Evolutionary conservation across 2,888 invertebrate genomes (phyloP), one percentile per base, ranked within the genome.

Genomic region (Deroplatys truncata): DNA sequence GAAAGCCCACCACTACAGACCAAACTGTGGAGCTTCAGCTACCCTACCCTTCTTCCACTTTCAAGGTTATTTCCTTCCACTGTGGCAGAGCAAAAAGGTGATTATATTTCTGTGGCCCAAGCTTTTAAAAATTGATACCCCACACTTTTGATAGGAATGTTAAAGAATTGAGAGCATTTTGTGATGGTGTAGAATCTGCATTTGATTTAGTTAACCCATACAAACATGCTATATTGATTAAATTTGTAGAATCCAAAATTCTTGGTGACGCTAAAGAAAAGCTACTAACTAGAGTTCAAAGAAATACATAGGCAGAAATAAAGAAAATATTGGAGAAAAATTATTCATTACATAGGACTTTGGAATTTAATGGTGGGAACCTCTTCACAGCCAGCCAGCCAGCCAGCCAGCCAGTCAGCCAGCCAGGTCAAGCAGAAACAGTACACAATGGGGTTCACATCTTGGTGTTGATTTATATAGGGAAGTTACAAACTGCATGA

Each of bases 191-290:
- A 7, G 43, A 84, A 84, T 16, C 84, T 13, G 84, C 84, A 2
- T 28, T 28, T 15, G 25, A 85, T 7, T 35, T 85, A 35, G 43
- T 43, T 29, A 20, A 31, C 25, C 85, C 85, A 16, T 7, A 31
- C 2, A 85, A 85, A 2, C 85, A 85, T 10, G n/a, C 7, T 8
- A 25, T 85, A 20, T 35, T 85, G 7, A 7, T 85, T 1, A 85
- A 89, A 82, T 89, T 89, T 43, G 49, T 89, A 13, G 86, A 89
- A 85, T 85, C 89, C 3, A 89, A 89, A 43, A 89, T 89, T 31
- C 49, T 82, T 0, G 89, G 89, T 3, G 85, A 85, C 16, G 82
- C 89, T 28, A 89, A 89, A 35, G 83, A 85, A 35, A 82, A 83
- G 35, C 31, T 89, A 16, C 15, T 89, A 82, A 85, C 89, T 0